phyloP scores from a whole-genome alignment of 2,888 invertebrate genomes.

The Dromius quadrimaculatus region DNA sequence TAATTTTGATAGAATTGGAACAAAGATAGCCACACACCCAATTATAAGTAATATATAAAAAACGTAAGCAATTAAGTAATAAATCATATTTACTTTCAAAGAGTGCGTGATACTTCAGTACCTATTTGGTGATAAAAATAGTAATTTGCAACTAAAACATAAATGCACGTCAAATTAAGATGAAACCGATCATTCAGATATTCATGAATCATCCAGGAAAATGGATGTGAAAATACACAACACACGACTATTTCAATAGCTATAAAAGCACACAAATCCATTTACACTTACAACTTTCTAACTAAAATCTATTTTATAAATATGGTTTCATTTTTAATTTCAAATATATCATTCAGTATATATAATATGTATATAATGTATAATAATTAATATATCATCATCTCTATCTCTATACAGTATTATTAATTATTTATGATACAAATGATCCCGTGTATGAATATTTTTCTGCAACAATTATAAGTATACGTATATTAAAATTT shows the following conservation, averaged over 20 bases:
- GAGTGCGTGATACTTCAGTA: constrained; percentile 28
- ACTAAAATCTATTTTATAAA: constrained; percentile 64
- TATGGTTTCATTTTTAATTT: constrained; percentile 61
- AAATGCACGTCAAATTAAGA: constrained; percentile 44
- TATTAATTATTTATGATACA: constrained; percentile 64
- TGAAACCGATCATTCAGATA: constrained; percentile 26
- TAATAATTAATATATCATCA: constrained; percentile 58
- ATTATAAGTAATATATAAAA: constrained; percentile 24
- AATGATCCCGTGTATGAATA: constrained; percentile 63
- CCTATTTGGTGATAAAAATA: constrained; percentile 26
- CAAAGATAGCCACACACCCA: too few species aligned
- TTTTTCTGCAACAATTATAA: constrained; percentile 64
- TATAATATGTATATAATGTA: constrained; percentile 51
- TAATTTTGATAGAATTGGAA: too few species aligned
- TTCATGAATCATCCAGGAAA: constrained; percentile 46
- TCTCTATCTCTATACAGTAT: constrained; percentile 66
- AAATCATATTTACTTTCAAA: constrained; percentile 20
- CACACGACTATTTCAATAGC: constrained; percentile 56
- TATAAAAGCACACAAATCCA: constrained; percentile 66
- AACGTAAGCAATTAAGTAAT: constrained; percentile 35
- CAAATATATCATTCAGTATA: constrained; percentile 49
- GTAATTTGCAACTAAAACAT: constrained; percentile 29
- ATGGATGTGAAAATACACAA: constrained; percentile 48
- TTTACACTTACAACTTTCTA: constrained; percentile 64
- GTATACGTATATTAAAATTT: constrained; percentile 64